Evolutionary conservation across 2,113 vertebrate genomes (phyloP), one percentile per base, ranked within the genome.

Genomic region (Caloenas nicobarica): DNA sequence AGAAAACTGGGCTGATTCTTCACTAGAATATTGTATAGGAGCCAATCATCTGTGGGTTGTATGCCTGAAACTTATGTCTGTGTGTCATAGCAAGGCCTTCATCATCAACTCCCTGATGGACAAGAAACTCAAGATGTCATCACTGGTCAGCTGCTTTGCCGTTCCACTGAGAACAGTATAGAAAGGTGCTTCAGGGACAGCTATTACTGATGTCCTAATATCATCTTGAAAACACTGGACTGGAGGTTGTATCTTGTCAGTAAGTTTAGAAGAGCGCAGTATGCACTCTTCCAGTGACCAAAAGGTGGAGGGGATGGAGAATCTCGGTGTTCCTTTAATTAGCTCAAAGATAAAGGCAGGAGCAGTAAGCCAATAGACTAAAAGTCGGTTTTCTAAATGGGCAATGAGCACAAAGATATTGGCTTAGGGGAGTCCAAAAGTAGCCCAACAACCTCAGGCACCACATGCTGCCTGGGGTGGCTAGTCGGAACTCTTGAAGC

Each of bases 21-120:
- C 58, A 80, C 11, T 36, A 66, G n/a, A 53, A 60, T n/a, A 70
- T 0, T 2, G 6, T 9, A 28, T 0, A 56, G 57, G 21, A 71
- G 23, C 34, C 4, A 1, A 42, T 36, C 48, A 46, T 4, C 40
- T 70, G 29, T 15, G 56, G 29, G 12, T 26, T 73, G 21, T 34
- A 26, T 7, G 12, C 13, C 21, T 50, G n/a, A 83, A 81, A 58
- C 7, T 1, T 3, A 17, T 1, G 2, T 17, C 54, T 9, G 5
- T 13, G 33, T 2, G 3, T 15, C 56, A 90, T 33, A 86, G 62
- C 38, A 72, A 64, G 33, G 34, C 60, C 50, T 60, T 46, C 34
- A 91, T 7, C 57, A 64, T 3, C 61, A 57, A 1, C 16, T 34
- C 29, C 13, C 5, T 26, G 21, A 73, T 33, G 38, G 21, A 60